Percentiles rank a stretch among this genome's conserved stretches.
Evolutionary conservation across 2,888 invertebrate species (phyloP).

Genomic region (Sarcophaga variegata): DNA sequence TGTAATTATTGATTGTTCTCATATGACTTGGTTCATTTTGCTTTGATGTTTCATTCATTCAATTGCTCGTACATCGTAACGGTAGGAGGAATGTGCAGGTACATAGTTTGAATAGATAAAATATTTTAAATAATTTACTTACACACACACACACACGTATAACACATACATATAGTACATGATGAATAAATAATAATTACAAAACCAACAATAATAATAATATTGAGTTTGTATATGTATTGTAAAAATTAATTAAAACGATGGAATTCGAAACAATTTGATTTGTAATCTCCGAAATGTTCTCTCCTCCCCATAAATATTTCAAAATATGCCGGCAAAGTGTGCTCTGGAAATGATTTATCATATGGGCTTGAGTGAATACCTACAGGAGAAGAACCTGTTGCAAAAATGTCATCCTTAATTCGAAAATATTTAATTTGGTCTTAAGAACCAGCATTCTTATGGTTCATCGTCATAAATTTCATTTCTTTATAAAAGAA

Average conservation of each 20-base stretch:
- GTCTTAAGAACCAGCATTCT: neutral
- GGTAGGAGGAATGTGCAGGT: conserved; percentile 12
- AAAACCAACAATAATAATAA: no score
- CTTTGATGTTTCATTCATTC: neutral
- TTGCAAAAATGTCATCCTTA: neutral
- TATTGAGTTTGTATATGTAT: conserved; percentile 5
- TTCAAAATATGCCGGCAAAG: no score
- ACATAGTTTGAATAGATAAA: conserved; percentile 20
- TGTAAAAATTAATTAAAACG: conserved; percentile 36
- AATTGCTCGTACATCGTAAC: neutral
- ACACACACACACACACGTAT: neutral
- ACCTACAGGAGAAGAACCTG: neutral
- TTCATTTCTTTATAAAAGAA: neutral
- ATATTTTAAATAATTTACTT: conserved; percentile 33
- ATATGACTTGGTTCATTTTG: conserved; percentile 14
- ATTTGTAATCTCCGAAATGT: no score
- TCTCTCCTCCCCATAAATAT: no score
- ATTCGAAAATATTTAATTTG: neutral
- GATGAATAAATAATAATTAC: no score
- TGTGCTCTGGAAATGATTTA: neutral
- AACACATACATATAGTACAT: no score
- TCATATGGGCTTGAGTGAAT: neutral
- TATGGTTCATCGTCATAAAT: neutral
- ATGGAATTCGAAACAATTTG: neutral
- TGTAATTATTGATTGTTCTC: conserved; percentile 29